Base-by-base conservation (phyloP, 2,797 vertebrate genomes). In the Parauchenoglanis punctatus region DNA sequence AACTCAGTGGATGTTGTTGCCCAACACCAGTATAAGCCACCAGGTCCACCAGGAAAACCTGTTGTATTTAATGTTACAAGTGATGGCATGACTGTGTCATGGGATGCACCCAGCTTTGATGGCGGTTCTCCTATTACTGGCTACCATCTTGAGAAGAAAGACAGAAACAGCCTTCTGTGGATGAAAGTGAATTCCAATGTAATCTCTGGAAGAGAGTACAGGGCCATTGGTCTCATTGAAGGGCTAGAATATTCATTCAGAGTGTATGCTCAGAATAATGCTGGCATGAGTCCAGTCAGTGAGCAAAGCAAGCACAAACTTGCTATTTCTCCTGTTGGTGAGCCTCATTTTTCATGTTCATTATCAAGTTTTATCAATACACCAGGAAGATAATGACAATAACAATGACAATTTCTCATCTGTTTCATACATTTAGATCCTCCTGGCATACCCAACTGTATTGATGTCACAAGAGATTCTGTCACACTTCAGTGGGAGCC, bases 81-180 rank as follows among this genome's bases (percentile, higher is more conserved):
- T 91, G 98, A 99, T 91, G 98, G 98, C 88, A 99, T 99, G 97
- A 97, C 96, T 86, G 96, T 99, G 89, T 96, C 94, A 89, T 99
- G 98, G 98, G 98, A 99, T 91, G 97, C 97, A 84, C 97, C 98
- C 0, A 93, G 92, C 70, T 99, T 98, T 88, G 97, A 99, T 61
- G 98, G 98, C 17, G 98, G 98, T 88, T 98, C 98, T 82, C 97
- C 98, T 87, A 94, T 99, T 92, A 95, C 96, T 90, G 98, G 98
- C 87, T 99, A 97, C 92, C 97, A 99, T 25, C 96, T 99, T 91
- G 98, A 99, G 94, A 99, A 98, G 95, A 99, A 99, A 94, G 98
- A 99, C 95, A 97, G 98, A 92, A 99, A 99, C 92, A 99, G 98
- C 92, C 97, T 99, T 70, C 92, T 99, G 88, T 99, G 98, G 98